Base-by-base conservation (phyloP, 2,113 vertebrate species). In the Ivindomyrus marchei region DNA sequence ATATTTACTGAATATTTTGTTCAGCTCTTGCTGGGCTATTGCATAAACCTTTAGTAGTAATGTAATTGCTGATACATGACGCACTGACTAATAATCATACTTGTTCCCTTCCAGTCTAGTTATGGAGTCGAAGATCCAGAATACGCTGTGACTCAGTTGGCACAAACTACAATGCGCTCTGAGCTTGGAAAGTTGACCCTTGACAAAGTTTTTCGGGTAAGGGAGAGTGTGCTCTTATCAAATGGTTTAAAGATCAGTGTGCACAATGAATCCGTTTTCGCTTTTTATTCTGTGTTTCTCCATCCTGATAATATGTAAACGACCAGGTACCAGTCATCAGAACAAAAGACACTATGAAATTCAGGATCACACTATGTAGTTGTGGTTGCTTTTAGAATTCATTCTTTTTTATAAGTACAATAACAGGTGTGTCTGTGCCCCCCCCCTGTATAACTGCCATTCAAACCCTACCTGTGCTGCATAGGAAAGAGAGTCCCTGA, bases 101-200 rank as follows among this genome's bases (percentile, higher is more conserved):
- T 42, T 80, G 74, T 87, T 10, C 49, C 5, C 87, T 85, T 53
- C 15, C 90, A 96, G 96, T 97, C 98, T 87, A 99, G 98, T 91
- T 99, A 99, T 0, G 98, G 98, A 2, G 98, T 99, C 24, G 98
- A 99, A 92, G 98, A 99, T 91, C 98, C 98, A 0, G 98, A 99
- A 77, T 99, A 99, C 0, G 98, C 98, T 0, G 98, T 99, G 90
- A 99, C 98, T 0, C 98, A 99, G 93, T 92, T 99, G 89, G 98
- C 98, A 39, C 98, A 99, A 94, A 99, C 98, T 52, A 99, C 98
- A 88, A 99, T 99, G 98, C 97, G 98, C 88, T 99, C 98, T 10
- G 98, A 99, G 94, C 94, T 99, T 39, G 98, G 98, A 89, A 99
- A 99, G 92, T 95, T 98, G 19, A 97, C 98, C 9, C 95, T 99